phyloP scores from a whole-genome alignment of 2,888 invertebrate genomes.

The Lasioglossum morio region DNA sequence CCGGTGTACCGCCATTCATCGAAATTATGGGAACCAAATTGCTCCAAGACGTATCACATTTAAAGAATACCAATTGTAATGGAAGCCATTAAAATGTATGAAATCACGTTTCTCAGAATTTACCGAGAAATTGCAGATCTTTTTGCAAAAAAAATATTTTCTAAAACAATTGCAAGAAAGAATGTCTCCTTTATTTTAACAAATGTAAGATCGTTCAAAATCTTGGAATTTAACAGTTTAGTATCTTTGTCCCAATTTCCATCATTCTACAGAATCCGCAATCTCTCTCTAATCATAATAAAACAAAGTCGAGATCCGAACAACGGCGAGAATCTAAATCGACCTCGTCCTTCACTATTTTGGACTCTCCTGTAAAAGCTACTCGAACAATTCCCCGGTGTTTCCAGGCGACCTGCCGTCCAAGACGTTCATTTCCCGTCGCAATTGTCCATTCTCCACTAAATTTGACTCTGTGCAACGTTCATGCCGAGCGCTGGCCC shows the following conservation, averaged over 20 bases:
- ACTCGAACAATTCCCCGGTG: neutral
- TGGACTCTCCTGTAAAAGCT: too few relatives aligned
- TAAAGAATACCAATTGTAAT: neutral
- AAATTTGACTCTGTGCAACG: neutral
- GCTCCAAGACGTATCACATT: neutral
- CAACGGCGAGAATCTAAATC: neutral
- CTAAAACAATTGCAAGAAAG: neutral
- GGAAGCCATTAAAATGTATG: neutral
- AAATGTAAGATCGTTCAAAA: neutral
- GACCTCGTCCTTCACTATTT: neutral
- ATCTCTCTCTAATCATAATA: neutral
- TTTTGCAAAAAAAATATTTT: neutral
- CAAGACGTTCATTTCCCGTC: conserved; percentile 1
- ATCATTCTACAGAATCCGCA: too few relatives aligned
- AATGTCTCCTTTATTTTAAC: neutral
- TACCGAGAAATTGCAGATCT: too few relatives aligned
- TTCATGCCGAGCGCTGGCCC: neutral
- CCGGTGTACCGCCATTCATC: neutral
- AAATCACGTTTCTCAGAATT: too few relatives aligned
- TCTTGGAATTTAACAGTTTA: neutral
- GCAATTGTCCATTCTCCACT: conserved; percentile 6
- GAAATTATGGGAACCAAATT: neutral
- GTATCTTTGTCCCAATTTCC: neutral
- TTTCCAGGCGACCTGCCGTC: neutral
- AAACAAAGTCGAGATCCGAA: neutral